Percentiles rank a stretch among this genome's conserved stretches.
Evolutionary conservation across 2,888 invertebrate species (phyloP).

Genomic region (Leptura quadrifasciata): DNA sequence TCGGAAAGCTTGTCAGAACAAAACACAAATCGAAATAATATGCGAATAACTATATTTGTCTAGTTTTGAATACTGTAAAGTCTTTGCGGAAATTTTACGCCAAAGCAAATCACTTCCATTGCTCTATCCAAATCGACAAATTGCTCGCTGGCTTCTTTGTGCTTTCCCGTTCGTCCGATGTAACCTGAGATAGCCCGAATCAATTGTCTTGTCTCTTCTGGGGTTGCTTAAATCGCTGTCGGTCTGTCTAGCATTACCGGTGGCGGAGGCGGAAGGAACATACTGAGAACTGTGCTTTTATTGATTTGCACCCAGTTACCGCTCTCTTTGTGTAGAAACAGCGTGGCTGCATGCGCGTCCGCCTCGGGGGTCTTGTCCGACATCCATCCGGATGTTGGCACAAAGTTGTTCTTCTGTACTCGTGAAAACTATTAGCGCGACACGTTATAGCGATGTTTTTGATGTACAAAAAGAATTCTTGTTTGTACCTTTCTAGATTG

Average conservation of each 20-base stretch:
- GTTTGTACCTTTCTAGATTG: no score
- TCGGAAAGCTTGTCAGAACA: no score
- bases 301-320: slow-evolving; percentile 50
- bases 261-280: slow-evolving; percentile 41
- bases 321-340: slow-evolving; percentile 47
- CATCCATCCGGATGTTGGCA: slow-evolving; percentile 35
- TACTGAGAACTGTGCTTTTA: slow-evolving; percentile 48
- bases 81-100: not conserved
- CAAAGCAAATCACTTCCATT: slow-evolving; percentile 11
- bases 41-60: no score
- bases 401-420: slow-evolving; percentile 3
- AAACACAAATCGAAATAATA: no score
- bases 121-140: slow-evolving; percentile 40
- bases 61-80: no score
- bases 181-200: slow-evolving; percentile 41
- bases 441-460: not conserved
- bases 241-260: slow-evolving; percentile 41
- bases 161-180: slow-evolving; percentile 21
- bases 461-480: no score
- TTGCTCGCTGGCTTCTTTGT: slow-evolving; percentile 33
- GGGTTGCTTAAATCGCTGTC: slow-evolving; percentile 41
- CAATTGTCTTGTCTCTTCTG: slow-evolving; percentile 45
- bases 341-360: slow-evolving; percentile 32
- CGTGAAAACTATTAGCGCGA: not conserved
- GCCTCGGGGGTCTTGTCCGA: slow-evolving; percentile 25